phyloP scores from a whole-genome alignment of 23 tunicate species.

The Styela clava region DNA sequence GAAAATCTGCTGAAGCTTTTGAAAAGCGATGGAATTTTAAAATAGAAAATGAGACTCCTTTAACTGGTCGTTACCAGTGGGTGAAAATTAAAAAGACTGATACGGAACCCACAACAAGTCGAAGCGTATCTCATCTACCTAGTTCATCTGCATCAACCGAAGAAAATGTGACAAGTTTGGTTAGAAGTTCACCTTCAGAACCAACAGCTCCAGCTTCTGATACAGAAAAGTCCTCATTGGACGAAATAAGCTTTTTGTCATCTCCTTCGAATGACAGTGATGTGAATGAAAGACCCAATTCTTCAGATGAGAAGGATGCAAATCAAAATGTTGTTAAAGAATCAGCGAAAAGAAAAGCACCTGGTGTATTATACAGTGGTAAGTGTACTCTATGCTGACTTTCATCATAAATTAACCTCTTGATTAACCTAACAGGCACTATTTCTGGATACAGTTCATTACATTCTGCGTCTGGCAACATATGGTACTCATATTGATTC shows the following conservation, averaged over 20 bases:
- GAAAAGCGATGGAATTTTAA: conserved; percentile 60
- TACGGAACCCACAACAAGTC: background rate
- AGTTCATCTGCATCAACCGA: background rate
- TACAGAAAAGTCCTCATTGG: background rate
- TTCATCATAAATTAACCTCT: too few species aligned
- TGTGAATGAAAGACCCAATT: background rate
- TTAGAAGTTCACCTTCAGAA: background rate
- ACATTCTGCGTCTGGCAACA: too few species aligned
- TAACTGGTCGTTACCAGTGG: conserved; percentile 66
- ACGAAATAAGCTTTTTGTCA: background rate
- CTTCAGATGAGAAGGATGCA: conserved; percentile 3
- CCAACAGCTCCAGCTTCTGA: background rate
- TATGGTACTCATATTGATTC: too few species aligned
- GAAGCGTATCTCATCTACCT: conserved; percentile 16
- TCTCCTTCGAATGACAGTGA: background rate
- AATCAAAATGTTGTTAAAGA: conserved; percentile 7
- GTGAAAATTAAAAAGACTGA: background rate
- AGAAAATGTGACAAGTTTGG: background rate
- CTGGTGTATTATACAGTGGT: conserved; percentile 4
- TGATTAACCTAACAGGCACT: too few species aligned
- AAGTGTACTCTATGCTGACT: background rate
- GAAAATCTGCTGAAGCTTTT: conserved; percentile 32
- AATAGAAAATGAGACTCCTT: conserved; percentile 30
- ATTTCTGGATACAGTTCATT: too few species aligned
- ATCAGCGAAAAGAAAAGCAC: conserved; percentile 2